Base-by-base conservation (phyloP, 2,113 vertebrate species). In the Scortum barcoo region DNA sequence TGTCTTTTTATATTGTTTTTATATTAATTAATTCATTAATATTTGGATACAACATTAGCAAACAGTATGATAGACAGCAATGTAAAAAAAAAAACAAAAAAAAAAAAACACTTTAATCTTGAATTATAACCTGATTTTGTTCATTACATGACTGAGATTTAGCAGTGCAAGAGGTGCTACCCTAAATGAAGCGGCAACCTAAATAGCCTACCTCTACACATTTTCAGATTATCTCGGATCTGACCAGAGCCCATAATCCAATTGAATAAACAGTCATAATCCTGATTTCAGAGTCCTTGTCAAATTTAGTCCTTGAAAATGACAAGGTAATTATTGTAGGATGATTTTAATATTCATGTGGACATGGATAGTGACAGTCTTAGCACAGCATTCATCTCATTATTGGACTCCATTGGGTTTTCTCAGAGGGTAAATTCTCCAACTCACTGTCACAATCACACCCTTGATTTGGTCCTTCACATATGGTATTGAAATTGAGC, bases 201-300 rank as follows among this genome's bases (percentile, higher is more conserved):
- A 76, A 89, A 92, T 60, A 86, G 81, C 88, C 67, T 72, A 76
- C 68, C 76, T 83, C 70, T 72, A 85, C 84, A 91, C 72, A 86
- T 91, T 90, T 86, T 58, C 51, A 86, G 89, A 91, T 91, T 91
- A 90, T 84, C 78, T 80, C 74, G 68, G 78, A 87, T 89, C 75
- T 62, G 70, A 68, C 67, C 53, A 67, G 78, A 84, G 63, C 61
- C 56, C 51, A 78, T 91, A 90, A 92, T 92, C 89, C 84, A 80
- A 50, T 86, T 69, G 58, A 81, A 82, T 89, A 74, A 80, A 78
- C 69, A 62, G 69, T 67, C 70, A 68, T 85, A 90, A 93, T 90
- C 88, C 86, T 82, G 76, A 85, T 69, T 80, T 76, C 48, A 51
- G 40, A 74, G n/a, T n/a, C n/a, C n/a, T n/a, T n/a, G n/a, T n/a